Evolutionary conservation across 1,140 invertebrate species (phyloP).

Genomic region (Heliconius congener): DNA sequence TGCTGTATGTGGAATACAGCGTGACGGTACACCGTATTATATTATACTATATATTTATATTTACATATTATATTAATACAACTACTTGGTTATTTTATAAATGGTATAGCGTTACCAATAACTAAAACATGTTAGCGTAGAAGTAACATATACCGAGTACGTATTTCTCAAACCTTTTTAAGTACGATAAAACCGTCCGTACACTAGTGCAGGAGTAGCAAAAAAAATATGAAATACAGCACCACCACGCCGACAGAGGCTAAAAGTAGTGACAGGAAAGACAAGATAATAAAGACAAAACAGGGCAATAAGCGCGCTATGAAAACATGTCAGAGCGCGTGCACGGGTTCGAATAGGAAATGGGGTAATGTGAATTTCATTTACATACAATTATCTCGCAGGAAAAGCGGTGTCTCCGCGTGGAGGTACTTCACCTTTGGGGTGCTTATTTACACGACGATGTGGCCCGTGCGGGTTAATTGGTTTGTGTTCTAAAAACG

Average conservation of each 20-base stretch:
- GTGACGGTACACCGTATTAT: too few relatives aligned
- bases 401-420: conserved; percentile 55
- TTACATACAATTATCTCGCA: conserved; percentile 76
- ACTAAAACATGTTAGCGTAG: not conserved
- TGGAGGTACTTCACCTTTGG: conserved; percentile 47
- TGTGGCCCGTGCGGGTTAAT: conserved; percentile 58
- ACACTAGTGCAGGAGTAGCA: conserved; percentile 19
- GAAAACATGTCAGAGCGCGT: conserved; percentile 61
- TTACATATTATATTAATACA: too few relatives aligned
- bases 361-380: conserved; percentile 76
- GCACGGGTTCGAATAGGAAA: conserved; percentile 59
- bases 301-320: conserved; percentile 64
- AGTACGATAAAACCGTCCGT: conserved; percentile 21
- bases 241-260: conserved; percentile 31
- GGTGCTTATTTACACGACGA: conserved; percentile 63
- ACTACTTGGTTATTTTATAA: not conserved
- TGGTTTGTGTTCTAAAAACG: conserved; percentile 8
- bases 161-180: conserved; percentile 52
- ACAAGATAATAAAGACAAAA: conserved; percentile 71
- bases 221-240: conserved; percentile 37
- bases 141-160: not conserved
- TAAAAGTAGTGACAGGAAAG: conserved; percentile 55
- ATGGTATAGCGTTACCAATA: not conserved
- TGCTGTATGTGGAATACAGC: too few relatives aligned
- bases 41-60: too few relatives aligned